Percentiles rank a stretch among this genome's conserved stretches.
phyloP scores from a whole-genome alignment of 2,797 vertebrate species.

The Sebastes ruberrimus region DNA sequence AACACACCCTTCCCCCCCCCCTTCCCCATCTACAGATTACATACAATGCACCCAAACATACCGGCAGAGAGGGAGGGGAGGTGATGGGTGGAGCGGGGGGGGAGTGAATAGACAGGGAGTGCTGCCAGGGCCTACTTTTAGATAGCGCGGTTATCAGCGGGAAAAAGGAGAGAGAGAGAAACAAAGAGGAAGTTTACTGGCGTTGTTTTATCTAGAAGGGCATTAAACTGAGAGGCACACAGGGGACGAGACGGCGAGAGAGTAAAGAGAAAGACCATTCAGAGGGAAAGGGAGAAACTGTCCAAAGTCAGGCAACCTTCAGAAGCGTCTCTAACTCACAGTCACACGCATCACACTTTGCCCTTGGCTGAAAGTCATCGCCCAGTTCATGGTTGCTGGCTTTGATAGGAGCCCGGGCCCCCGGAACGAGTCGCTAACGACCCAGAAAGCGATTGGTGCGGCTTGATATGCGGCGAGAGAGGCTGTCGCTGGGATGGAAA shows the following conservation, averaged over 20 bases:
- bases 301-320: slow-evolving; percentile 65
- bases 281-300: slow-evolving; percentile 49
- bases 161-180: slow-evolving; percentile 49
- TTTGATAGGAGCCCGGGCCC: slow-evolving; percentile 61
- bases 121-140: slow-evolving; percentile 71
- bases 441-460: slow-evolving; percentile 61
- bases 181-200: slow-evolving; percentile 75
- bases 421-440: slow-evolving; percentile 65
- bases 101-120: slow-evolving; percentile 44
- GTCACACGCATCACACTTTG: slow-evolving; percentile 40
- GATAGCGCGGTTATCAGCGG: slow-evolving; percentile 77
- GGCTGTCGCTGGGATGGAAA: slow-evolving; percentile 58
- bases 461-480: slow-evolving; percentile 56
- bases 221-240: slow-evolving; percentile 69
- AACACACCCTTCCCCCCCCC: not conserved
- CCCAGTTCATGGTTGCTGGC: slow-evolving; percentile 63
- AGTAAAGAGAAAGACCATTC: slow-evolving; percentile 53
- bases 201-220: slow-evolving; percentile 74
- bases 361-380: slow-evolving; percentile 72
- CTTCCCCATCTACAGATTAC: slow-evolving; percentile 66
- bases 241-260: slow-evolving; percentile 46
- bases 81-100: not conserved
- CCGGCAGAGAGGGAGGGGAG: slow-evolving; percentile 30
- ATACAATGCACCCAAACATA: slow-evolving; percentile 63
- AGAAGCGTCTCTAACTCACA: slow-evolving; percentile 43